Percentiles rank a stretch among this genome's conserved stretches.
These are phyloP conservation scores for Nasonovia ribisnigri DNA, from an alignment of 2,888 invertebrate species.

Conservation along the genomic window DNA sequence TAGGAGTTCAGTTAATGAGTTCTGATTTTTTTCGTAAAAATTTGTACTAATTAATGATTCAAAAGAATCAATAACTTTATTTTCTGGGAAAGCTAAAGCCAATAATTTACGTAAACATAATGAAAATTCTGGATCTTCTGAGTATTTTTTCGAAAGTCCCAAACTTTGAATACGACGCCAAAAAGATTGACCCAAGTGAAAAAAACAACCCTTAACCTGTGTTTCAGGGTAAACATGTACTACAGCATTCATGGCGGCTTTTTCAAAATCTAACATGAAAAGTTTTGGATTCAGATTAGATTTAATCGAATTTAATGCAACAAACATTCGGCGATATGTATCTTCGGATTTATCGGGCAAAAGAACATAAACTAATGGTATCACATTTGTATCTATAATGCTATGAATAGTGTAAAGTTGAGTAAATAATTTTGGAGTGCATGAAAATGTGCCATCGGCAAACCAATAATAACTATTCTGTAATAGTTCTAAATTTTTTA, in stretches of 20 bases:
- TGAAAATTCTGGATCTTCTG: background rate
- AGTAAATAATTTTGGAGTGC: background rate
- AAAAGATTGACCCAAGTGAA: constrained; percentile 9
- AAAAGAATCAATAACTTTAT: too few relatives aligned
- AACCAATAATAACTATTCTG: background rate
- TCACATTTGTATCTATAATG: background rate
- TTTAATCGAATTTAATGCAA: background rate
- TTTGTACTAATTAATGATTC: background rate
- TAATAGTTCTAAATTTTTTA: constrained; percentile 8
- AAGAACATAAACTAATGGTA: background rate
- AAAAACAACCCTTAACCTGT: constrained; percentile 5
- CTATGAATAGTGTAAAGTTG: constrained; percentile 10
- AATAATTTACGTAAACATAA: constrained; percentile 19
- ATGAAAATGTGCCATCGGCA: constrained; percentile 1
- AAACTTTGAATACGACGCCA: background rate
- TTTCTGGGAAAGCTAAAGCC: too few relatives aligned
- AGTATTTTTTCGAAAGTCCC: background rate
- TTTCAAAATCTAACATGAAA: constrained; percentile 4
- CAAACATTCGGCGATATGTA: background rate
- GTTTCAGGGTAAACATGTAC: background rate
- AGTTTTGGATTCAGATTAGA: background rate
- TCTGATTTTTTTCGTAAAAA: too few relatives aligned
- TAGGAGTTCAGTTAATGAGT: background rate
- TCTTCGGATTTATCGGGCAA: constrained; percentile 1
- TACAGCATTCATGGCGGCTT: background rate